phyloP scores from a whole-genome alignment of 2,797 vertebrate species.

The Diceros bicornis region DNA sequence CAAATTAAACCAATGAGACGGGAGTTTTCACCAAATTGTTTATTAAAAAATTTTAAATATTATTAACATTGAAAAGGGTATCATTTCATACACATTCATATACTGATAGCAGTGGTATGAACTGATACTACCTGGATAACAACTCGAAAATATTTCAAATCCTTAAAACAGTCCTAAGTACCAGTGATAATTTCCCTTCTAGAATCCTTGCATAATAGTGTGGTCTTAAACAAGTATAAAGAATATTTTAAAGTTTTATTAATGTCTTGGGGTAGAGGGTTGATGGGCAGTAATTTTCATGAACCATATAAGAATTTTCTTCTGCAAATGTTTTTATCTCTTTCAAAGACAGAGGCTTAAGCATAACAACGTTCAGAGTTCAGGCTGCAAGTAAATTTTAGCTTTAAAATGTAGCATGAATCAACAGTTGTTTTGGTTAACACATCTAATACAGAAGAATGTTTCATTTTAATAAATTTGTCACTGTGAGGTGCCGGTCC shows the following conservation, averaged over 20 bases:
- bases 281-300: not conserved
- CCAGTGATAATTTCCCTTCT: not conserved
- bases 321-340: not conserved
- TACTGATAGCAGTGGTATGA: not conserved
- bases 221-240: not conserved
- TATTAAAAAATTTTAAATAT: not conserved
- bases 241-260: not conserved
- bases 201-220: not conserved
- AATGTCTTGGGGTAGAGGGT: not conserved
- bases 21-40: not conserved
- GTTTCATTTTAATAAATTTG: slow-evolving; percentile 50
- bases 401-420: not conserved
- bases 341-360: not conserved
- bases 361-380: not conserved
- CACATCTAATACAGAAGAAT: not conserved
- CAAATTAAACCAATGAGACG: not conserved
- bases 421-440: not conserved
- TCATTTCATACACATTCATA: not conserved
- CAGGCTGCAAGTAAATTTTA: not conserved
- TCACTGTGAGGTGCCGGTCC: not conserved
- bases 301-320: not conserved
- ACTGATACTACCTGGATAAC: not conserved
- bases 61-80: not conserved
- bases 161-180: not conserved
- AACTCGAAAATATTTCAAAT: slow-evolving; percentile 14